phyloP scores from a whole-genome alignment of 2,797 vertebrate genomes.

The Syncerus caffer region DNA sequence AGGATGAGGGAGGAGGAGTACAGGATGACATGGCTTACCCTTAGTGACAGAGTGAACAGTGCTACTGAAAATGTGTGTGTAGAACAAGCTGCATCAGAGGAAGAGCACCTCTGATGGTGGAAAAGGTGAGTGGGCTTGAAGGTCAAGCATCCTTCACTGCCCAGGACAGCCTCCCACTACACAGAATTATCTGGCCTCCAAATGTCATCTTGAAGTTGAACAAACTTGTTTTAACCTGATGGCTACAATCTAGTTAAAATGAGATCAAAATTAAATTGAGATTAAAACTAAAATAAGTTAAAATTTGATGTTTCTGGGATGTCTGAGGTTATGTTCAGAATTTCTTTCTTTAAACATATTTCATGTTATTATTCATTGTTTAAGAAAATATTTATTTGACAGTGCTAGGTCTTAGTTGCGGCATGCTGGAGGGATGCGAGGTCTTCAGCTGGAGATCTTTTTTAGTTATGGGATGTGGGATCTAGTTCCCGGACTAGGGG shows the following conservation, averaged over 20 bases:
- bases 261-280: neutral
- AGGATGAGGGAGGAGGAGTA: neutral
- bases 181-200: neutral
- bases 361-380: neutral
- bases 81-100: accelerated
- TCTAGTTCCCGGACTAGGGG: neutral
- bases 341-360: neutral
- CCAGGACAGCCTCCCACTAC: neutral
- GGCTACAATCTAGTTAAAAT: neutral
- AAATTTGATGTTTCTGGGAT: neutral
- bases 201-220: neutral
- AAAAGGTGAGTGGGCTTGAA: neutral
- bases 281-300: neutral
- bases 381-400: neutral
- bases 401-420: neutral
- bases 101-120: neutral
- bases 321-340: neutral
- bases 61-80: neutral
- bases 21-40: neutral
- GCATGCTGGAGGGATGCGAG: accelerated
- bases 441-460: neutral
- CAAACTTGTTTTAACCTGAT: neutral
- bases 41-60: neutral
- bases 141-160: neutral
- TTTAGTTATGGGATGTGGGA: neutral